Percentiles rank a stretch among this genome's conserved stretches.
Conservation (phyloP, 2,888 invertebrate species). For the Exocentrus adspersus region DNA sequence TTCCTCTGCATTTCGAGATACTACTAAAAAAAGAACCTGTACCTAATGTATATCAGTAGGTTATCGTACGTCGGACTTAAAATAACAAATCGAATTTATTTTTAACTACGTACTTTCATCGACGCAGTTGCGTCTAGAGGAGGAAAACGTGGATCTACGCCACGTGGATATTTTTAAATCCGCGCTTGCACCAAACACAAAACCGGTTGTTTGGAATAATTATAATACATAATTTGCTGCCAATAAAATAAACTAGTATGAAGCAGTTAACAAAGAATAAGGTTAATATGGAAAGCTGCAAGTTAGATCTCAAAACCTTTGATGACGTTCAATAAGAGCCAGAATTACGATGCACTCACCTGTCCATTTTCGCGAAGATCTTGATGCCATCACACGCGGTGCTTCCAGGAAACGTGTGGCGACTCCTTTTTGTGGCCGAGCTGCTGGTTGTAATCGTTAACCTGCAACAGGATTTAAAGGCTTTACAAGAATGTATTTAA, state of each 20-base stretch:
- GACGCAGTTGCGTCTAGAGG: background rate
- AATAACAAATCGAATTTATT: too few species aligned
- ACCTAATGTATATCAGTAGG: too few species aligned
- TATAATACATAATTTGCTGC: background rate
- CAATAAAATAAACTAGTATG: background rate
- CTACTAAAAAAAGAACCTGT: too few species aligned
- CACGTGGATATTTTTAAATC: too few species aligned
- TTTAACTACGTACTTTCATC: too few species aligned
- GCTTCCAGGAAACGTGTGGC: background rate
- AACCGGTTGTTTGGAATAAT: conserved; percentile 2
- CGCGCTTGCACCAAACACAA: background rate
- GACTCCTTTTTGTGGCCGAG: background rate
- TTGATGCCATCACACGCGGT: conserved; percentile 44
- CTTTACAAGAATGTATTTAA: background rate
- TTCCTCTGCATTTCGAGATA: too few species aligned
- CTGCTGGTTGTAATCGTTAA: background rate
- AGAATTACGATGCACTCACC: conserved; percentile 37
- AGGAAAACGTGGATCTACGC: conserved; percentile 5
- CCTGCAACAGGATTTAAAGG: conserved; percentile 1
- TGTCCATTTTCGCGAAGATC: conserved; percentile 46
- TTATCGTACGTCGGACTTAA: too few species aligned
- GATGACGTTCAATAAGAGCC: too few species aligned
- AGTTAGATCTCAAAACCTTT: too few species aligned
- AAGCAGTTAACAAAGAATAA: too few species aligned
- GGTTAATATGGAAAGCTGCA: too few species aligned